These are phyloP conservation scores for Paramormyrops kingsleyae DNA, from an alignment of 2,113 vertebrate species.

Conservation along the genomic window DNA sequence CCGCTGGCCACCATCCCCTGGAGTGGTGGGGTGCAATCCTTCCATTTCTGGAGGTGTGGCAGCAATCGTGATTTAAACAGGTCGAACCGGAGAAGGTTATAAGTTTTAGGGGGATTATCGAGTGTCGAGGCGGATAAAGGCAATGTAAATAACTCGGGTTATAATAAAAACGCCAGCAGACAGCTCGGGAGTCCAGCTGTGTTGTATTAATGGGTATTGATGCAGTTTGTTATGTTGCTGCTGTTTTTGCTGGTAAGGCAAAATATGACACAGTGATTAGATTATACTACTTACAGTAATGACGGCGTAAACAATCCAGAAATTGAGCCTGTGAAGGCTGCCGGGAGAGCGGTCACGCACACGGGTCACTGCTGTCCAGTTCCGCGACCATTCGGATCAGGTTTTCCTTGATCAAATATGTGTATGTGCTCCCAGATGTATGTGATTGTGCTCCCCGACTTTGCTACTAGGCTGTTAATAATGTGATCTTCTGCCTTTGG, in stretches of 20 bases:
- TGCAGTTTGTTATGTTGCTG: conserved; percentile 2
- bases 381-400: not conserved
- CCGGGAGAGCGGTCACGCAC: not conserved
- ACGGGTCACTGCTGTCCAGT: not conserved
- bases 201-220: conserved; percentile 10
- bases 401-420: not conserved
- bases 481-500: not conserved
- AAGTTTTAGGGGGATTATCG: not conserved
- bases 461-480: not conserved
- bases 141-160: not conserved
- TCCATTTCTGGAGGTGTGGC: not conserved
- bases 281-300: conserved; percentile 16
- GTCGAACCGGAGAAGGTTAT: not conserved
- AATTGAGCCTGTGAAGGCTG: not conserved
- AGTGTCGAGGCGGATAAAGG: not conserved
- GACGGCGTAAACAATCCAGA: conserved; percentile 6
- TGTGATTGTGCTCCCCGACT: not conserved
- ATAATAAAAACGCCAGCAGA: conserved; percentile 5
- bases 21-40: not conserved
- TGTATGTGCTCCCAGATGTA: not conserved
- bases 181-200: not conserved
- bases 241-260: conserved; percentile 8
- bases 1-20: not conserved
- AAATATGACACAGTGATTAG: conserved; percentile 10
- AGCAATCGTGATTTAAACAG: not conserved